Percentiles rank a stretch among this genome's conserved stretches.
phyloP scores from a whole-genome alignment of 1,140 invertebrate species.

The Sitophilus oryzae region DNA sequence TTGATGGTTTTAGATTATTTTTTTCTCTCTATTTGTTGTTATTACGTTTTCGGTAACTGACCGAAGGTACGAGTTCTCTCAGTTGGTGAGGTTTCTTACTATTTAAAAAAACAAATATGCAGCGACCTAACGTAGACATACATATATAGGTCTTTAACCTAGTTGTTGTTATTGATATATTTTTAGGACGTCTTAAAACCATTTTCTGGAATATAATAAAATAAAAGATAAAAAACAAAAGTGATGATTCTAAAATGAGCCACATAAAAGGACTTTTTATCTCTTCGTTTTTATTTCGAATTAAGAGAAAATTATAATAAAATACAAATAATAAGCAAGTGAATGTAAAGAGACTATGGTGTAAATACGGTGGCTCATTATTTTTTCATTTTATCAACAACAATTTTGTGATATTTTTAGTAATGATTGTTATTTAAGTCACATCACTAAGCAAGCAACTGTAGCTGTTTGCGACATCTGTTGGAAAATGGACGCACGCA shows the following conservation, averaged over 20 bases:
- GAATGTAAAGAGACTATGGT: conserved; percentile 12
- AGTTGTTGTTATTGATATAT: conserved; percentile 35
- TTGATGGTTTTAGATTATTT: conserved; percentile 31
- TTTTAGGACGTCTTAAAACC: conserved; percentile 33
- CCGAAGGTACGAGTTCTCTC: conserved; percentile 28
- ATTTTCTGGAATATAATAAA: conserved; percentile 40
- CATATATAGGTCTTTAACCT: conserved; percentile 22
- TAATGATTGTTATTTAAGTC: conserved; percentile 46
- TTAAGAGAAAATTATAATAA: too few relatives aligned
- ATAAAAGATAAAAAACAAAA: too few relatives aligned
- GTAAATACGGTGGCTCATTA: conserved; percentile 41
- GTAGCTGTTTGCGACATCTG: conserved; percentile 36
- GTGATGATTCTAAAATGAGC: conserved; percentile 36
- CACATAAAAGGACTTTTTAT: conserved; percentile 35
- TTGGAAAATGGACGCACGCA: conserved; percentile 27
- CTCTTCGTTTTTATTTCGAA: conserved; percentile 5
- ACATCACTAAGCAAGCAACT: conserved; percentile 41
- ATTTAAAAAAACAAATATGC: conserved; percentile 31
- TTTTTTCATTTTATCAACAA: conserved; percentile 45
- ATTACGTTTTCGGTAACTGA: conserved; percentile 34
- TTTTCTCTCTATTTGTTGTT: conserved; percentile 18
- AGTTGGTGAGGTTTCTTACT: conserved; percentile 36
- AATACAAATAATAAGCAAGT: not conserved
- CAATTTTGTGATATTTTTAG: conserved; percentile 47
- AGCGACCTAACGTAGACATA: conserved; percentile 21